Base-by-base conservation (phyloP, 2,113 vertebrate genomes). In the Oncorhynchus kisutch region DNA sequence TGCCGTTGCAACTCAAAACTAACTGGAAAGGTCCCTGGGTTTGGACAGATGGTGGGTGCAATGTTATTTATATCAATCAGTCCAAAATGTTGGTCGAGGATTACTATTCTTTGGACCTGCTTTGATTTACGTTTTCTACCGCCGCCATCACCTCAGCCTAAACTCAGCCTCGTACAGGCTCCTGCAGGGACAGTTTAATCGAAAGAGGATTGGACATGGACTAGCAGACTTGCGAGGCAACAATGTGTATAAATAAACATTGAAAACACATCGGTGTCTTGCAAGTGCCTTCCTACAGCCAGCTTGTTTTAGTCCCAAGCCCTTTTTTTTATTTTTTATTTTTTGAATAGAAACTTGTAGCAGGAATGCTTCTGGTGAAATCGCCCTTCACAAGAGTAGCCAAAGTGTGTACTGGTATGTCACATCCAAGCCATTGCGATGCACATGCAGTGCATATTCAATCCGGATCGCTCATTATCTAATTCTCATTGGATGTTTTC, bases 11-110 rank as follows among this genome's bases (percentile, higher is more conserved):
- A 97, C 96, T 97, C 97, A 96, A 96, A 96, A 95, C 96, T 96
- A 97, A 98, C 97, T 98, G 97, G 96, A 98, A 97, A 98, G 98
- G 97, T 98, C 96, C 94, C 96, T 97, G 51, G 13, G 95, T 96
- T 96, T 95, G 98, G 97, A 97, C 97, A 99, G 98, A 98, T 99
- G 98, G 97, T 93, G 95, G 96, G 97, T 96, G 98, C 96, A 97
- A 96, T 97, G 96, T 99, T 99, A 99, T 99, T 99, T 98, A 98
- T 98, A 98, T 99, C 97, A 97, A 99, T 99, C 97, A 98, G 96
- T 96, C 92, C 95, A 95, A 96, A 98, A 97, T 97, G 96, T 96
- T 99, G 95, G 95, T 27, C 93, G 94, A 97, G 96, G 97, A 98
- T 99, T 97, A 97, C 96, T 96, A 95, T 97, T 97, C 95, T 96